A percentile compares a stretch with the other conserved stretches of the same genome.
These are phyloP conservation scores for Tragelaphus eurycerus DNA, from an alignment of 2,797 vertebrate species.

Conservation along the genomic window DNA sequence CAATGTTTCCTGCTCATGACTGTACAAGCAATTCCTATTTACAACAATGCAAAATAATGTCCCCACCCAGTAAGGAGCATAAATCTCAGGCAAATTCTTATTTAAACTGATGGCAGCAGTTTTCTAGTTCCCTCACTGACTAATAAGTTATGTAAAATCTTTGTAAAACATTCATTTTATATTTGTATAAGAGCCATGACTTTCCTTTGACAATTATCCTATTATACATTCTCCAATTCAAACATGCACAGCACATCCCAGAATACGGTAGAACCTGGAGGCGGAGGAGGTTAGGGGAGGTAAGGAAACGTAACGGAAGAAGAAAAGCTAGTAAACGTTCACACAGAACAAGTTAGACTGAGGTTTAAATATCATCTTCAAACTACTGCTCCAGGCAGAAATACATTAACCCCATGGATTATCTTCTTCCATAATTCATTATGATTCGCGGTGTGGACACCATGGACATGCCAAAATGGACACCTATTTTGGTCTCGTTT, in stretches of 20 bases:
- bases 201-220: background rate
- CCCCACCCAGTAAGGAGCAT: background rate
- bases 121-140: background rate
- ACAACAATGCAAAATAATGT: background rate
- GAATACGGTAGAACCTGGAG: background rate
- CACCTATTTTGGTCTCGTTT: background rate
- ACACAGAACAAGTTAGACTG: background rate
- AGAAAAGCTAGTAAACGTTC: background rate
- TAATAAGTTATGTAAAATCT: background rate
- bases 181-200: background rate
- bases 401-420: background rate
- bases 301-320: background rate
- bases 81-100: background rate
- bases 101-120: background rate
- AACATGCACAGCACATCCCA: background rate
- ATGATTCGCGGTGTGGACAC: background rate
- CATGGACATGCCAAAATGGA: background rate
- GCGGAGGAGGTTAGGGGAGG: background rate
- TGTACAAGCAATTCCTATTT: background rate
- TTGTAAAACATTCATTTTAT: background rate
- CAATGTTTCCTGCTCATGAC: background rate
- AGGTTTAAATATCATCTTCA: background rate
- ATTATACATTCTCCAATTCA: background rate
- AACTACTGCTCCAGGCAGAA: background rate
- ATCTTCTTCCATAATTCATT: background rate